These are phyloP conservation scores for Holacanthella duospinosa DNA, from an alignment of 2,888 invertebrate genomes.

Conservation along the genomic window DNA sequence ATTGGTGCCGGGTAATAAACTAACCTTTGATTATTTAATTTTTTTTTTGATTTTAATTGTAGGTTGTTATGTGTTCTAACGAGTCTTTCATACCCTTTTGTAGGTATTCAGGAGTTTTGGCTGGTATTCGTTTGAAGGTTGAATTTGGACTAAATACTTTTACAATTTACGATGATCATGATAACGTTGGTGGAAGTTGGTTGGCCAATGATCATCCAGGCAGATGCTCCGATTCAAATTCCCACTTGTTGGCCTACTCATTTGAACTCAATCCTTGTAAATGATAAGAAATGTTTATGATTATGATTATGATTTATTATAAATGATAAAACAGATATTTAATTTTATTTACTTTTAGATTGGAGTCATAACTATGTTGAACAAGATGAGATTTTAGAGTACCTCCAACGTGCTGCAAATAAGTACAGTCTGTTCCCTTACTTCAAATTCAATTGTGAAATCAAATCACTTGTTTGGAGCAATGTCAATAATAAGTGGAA, in stretches of 20 bases:
- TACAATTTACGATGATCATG: background rate
- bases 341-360: background rate
- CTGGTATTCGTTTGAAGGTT: background rate
- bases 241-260: background rate
- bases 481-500: background rate
- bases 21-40: no score
- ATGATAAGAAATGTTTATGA: background rate
- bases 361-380: background rate
- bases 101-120: background rate
- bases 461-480: background rate
- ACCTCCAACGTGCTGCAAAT: background rate
- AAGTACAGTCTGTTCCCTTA: background rate
- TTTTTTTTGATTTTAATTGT: no score
- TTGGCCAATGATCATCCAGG: background rate
- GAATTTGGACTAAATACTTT: background rate
- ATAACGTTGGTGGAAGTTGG: background rate
- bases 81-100: no score
- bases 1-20: slow-evolving; percentile 5
- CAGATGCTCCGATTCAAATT: background rate
- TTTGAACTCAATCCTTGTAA: slow-evolving; percentile 3
- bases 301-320: background rate
- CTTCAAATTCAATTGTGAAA: background rate
- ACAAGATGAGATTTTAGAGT: background rate
- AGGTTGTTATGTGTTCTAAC: no score
- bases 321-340: background rate